Conservation (phyloP, 1,140 invertebrate species). For the Dendroctonus valens region DNA sequence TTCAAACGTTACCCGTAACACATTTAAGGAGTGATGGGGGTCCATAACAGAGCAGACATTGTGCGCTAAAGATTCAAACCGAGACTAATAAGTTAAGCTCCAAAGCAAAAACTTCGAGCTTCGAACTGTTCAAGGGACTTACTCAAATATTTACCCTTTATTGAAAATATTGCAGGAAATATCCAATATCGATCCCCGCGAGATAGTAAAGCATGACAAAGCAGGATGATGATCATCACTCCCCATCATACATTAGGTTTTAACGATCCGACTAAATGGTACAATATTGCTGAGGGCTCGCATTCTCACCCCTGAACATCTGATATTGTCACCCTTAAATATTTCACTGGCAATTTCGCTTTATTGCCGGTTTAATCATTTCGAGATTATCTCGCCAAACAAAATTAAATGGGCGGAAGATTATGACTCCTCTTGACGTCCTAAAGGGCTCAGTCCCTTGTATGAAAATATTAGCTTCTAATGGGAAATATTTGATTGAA, state of each 20-base stretch:
- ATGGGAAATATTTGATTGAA: no score
- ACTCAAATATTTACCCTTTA: no score
- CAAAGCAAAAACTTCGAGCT: no score
- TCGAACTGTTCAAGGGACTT: no score
- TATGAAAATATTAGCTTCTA: no score
- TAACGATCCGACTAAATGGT: slow-evolving; percentile 35
- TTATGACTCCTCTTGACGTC: slow-evolving; percentile 14
- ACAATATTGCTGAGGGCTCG: slow-evolving; percentile 35
- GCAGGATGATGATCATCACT: slow-evolving; percentile 9
- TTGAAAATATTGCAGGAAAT: no score
- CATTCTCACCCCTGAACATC: slow-evolving; percentile 26
- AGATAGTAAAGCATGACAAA: slow-evolving; percentile 7
- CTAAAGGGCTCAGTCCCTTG: no score
- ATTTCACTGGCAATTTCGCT: slow-evolving; percentile 35
- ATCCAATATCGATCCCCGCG: not conserved
- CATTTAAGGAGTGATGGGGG: no score
- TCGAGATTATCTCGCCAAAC: slow-evolving; percentile 34
- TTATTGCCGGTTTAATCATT: slow-evolving; percentile 36
- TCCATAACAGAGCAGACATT: no score
- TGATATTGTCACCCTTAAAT: slow-evolving; percentile 36
- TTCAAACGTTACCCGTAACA: no score
- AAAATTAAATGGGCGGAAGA: slow-evolving; percentile 30
- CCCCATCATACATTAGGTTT: slow-evolving; percentile 26
- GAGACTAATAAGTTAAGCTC: no score
- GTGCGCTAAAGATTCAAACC: no score